Evolutionary conservation across 2,113 vertebrate genomes (phyloP).

Genomic region (Cynoglossus semilaevis): DNA sequence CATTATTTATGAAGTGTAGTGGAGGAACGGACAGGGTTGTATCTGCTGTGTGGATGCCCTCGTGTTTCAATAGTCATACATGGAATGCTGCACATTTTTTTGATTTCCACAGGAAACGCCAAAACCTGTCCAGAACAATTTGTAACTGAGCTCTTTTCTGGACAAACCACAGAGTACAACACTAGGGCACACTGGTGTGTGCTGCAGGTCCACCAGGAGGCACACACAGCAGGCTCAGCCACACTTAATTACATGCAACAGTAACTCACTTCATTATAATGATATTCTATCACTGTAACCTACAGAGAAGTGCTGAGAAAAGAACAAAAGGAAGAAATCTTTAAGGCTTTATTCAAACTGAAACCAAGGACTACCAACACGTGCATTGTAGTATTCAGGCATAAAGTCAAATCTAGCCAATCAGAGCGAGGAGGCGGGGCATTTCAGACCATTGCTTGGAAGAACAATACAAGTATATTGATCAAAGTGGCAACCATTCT

Average conservation of each 20-base stretch:
- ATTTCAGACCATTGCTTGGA: slow-evolving; percentile 50
- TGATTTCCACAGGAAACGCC: slow-evolving; percentile 2
- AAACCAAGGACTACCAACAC: slow-evolving; percentile 29
- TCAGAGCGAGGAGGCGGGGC: slow-evolving; percentile 39
- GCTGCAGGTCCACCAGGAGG: slow-evolving; percentile 51
- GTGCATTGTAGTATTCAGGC: slow-evolving; percentile 33
- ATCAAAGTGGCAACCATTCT: slow-evolving; percentile 51
- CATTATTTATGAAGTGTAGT: slow-evolving; percentile 73
- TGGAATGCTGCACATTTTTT: neutral
- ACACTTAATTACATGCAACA: slow-evolving; percentile 68
- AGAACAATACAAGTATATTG: slow-evolving; percentile 59
- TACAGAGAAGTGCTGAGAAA: slow-evolving; percentile 42
- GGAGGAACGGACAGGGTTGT: slow-evolving; percentile 52
- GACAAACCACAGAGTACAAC: slow-evolving; percentile 23
- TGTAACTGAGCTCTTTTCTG: slow-evolving; percentile 1
- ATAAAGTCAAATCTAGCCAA: slow-evolving; percentile 47
- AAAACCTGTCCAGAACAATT: slow-evolving; percentile 7
- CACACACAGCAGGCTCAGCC: slow-evolving; percentile 64
- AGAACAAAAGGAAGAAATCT: slow-evolving; percentile 32
- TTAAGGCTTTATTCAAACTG: slow-evolving; percentile 18
- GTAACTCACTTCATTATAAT: slow-evolving; percentile 63
- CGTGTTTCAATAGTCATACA: slow-evolving; percentile 24
- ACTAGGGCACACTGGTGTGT: slow-evolving; percentile 27
- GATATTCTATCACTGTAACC: slow-evolving; percentile 54
- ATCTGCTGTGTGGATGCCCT: slow-evolving; percentile 40